Evolutionary conservation across 2,888 invertebrate genomes (phyloP).

Genomic region (Cyclophora punctaria): DNA sequence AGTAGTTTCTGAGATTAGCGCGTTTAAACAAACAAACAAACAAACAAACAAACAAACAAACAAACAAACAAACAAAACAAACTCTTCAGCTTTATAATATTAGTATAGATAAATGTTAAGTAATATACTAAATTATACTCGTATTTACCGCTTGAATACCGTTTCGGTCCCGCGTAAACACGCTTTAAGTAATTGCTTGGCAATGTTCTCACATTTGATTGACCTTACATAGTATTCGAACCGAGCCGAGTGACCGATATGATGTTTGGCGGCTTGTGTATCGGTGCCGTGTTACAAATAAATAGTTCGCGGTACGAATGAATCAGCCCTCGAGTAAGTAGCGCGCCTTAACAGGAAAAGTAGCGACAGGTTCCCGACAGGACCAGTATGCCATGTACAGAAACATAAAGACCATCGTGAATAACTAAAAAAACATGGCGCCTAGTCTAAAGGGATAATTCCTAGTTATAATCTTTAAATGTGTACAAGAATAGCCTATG

Average conservation of each 20-base stretch:
- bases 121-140: not conserved
- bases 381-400: constrained; percentile 16
- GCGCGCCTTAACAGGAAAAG: constrained; percentile 56
- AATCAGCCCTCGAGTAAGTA: constrained; percentile 44
- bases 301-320: constrained; percentile 36
- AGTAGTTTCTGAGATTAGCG: too few species aligned
- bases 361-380: constrained; percentile 24
- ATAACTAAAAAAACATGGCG: constrained; percentile 13
- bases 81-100: too few species aligned
- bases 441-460: constrained; percentile 1
- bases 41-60: too few species aligned
- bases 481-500: too few species aligned
- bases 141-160: not conserved
- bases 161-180: not conserved
- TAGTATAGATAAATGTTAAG: not conserved
- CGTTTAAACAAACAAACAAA: too few species aligned
- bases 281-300: constrained; percentile 20
- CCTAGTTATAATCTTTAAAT: constrained; percentile 7
- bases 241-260: too few species aligned
- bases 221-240: not conserved
- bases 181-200: not conserved
- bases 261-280: not conserved
- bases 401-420: constrained; percentile 2
- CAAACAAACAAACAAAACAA: too few species aligned
- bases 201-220: not conserved